phyloP scores from a whole-genome alignment of 2,113 vertebrate species.

The Callorhinus ursinus region DNA sequence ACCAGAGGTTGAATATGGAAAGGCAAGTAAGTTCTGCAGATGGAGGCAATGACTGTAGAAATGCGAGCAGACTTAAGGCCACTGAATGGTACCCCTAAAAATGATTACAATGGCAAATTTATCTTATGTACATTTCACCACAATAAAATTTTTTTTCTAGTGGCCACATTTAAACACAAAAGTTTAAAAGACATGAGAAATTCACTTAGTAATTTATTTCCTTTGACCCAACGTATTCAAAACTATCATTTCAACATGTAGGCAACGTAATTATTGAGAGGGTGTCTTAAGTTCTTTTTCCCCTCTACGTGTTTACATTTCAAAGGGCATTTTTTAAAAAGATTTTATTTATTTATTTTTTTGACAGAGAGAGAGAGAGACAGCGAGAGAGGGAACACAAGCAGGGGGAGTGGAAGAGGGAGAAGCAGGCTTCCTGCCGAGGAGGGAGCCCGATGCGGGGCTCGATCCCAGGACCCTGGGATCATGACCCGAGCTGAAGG shows the following conservation, averaged over 20 bases:
- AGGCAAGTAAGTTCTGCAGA: neutral
- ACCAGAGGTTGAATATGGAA: neutral
- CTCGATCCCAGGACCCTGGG: too few species aligned
- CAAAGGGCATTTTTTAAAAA: neutral
- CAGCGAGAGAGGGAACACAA: too few species aligned
- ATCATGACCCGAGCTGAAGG: too few species aligned
- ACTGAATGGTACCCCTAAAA: neutral
- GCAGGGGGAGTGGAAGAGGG: too few species aligned
- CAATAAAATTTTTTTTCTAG: neutral
- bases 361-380: too few species aligned
- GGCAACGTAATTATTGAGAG: neutral
- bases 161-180: neutral
- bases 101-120: neutral
- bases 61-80: neutral
- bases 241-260: neutral
- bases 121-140: neutral
- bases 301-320: neutral
- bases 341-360: too few species aligned
- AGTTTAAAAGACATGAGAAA: neutral
- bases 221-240: neutral
- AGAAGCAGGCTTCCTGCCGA: too few species aligned
- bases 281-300: neutral
- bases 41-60: neutral
- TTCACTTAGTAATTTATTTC: slow-evolving; percentile 11
- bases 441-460: too few species aligned